Evolutionary conservation across 2,113 vertebrate genomes (phyloP).

Genomic region (Sarotherodon lohbergeri): DNA sequence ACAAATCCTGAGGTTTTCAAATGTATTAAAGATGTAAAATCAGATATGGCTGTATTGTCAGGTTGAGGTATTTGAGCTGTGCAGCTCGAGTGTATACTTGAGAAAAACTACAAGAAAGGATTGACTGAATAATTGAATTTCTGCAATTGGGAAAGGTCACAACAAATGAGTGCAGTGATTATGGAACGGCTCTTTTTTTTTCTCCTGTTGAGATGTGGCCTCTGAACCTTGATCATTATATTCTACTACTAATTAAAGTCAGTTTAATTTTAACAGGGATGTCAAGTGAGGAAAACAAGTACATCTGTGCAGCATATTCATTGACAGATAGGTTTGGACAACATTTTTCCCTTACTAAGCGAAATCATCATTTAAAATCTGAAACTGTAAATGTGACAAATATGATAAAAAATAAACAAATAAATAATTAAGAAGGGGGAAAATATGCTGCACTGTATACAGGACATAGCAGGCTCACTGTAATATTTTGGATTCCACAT

Average conservation of each 20-base stretch:
- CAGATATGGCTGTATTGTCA: constrained; percentile 34
- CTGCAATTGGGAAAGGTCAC: constrained; percentile 35
- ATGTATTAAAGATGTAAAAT: constrained; percentile 47
- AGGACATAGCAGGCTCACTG: neutral
- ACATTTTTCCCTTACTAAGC: neutral
- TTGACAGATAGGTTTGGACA: neutral
- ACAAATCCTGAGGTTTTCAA: constrained; percentile 37
- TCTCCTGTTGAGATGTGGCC: neutral
- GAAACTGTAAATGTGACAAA: neutral
- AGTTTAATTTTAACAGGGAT: neutral
- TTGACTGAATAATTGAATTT: constrained; percentile 41
- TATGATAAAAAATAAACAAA: neutral
- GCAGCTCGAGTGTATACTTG: constrained; percentile 2
- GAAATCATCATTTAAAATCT: neutral
- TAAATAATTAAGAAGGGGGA: neutral
- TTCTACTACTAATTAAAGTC: constrained; percentile 23
- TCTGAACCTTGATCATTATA: constrained; percentile 11
- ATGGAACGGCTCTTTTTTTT: neutral
- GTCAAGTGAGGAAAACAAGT: neutral
- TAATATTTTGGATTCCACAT: neutral
- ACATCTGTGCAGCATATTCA: neutral
- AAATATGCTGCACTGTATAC: neutral
- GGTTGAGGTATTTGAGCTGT: constrained; percentile 16
- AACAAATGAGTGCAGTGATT: constrained; percentile 12
- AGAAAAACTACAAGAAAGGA: constrained; percentile 8